Conservation (phyloP, 2,113 vertebrate species). For the Coregonus clupeaformis region DNA sequence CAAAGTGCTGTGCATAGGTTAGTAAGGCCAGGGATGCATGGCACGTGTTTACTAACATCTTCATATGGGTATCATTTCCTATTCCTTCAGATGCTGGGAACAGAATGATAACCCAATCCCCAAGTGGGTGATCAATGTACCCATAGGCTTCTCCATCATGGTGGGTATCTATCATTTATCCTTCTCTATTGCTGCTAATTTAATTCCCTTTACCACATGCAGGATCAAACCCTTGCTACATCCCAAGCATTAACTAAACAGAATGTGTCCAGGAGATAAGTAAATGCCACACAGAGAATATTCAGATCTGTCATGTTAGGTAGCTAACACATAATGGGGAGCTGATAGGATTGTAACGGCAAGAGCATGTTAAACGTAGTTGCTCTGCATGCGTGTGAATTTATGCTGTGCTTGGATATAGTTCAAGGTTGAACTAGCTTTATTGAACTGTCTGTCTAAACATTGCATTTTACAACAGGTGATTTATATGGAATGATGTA, state of each 20-base stretch:
- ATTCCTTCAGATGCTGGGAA: slow-evolving; percentile 86
- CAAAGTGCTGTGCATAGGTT: neutral
- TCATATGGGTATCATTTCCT: neutral
- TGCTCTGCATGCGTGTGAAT: too few species aligned
- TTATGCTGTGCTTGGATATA: too few species aligned
- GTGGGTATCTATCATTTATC: slow-evolving; percentile 57
- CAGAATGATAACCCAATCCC: slow-evolving; percentile 84
- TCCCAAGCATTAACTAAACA: neutral
- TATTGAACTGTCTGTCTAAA: too few species aligned
- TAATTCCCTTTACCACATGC: neutral
- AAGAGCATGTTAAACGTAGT: neutral
- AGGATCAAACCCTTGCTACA: neutral
- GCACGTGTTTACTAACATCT: neutral
- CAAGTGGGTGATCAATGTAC: slow-evolving; percentile 92
- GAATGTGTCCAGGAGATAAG: neutral
- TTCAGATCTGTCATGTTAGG: neutral
- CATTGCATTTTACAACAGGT: too few species aligned
- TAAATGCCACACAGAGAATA: neutral
- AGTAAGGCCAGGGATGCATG: neutral
- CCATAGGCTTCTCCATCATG: slow-evolving; percentile 87
- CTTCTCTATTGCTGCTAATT: neutral
- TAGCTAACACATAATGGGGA: neutral
- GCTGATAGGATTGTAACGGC: slow-evolving; percentile 15
- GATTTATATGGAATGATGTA: too few species aligned
- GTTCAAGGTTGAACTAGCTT: too few species aligned